These are phyloP conservation scores for Eupleurogrammus muticus DNA, from an alignment of 2,797 vertebrate species.

Conservation along the genomic window DNA sequence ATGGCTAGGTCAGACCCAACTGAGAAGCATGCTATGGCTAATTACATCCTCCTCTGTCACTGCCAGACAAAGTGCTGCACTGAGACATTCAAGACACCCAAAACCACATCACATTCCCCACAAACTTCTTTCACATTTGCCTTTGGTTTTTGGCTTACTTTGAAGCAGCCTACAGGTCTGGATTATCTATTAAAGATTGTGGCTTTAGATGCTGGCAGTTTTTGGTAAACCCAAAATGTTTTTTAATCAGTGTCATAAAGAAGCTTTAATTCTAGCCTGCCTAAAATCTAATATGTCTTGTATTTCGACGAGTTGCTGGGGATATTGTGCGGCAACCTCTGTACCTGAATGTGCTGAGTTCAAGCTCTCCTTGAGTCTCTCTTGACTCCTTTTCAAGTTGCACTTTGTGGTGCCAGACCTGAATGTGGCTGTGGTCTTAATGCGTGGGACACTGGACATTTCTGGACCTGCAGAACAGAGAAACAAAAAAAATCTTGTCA, in stretches of 20 bases:
- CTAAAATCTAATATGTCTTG: constrained; percentile 41
- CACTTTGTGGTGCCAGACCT: constrained; percentile 92
- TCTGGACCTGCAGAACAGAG: constrained; percentile 73
- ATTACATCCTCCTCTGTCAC: constrained; percentile 81
- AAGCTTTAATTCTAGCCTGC: constrained; percentile 38
- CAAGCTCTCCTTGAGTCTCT: constrained; percentile 88
- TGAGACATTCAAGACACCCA: constrained; percentile 72
- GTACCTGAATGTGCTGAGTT: constrained; percentile 91
- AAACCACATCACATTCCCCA: constrained; percentile 73
- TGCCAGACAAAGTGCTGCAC: constrained; percentile 73
- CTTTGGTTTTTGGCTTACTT: constrained; percentile 68
- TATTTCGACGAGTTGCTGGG: constrained; percentile 40
- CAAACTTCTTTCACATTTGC: constrained; percentile 75
- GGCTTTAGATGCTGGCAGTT: constrained; percentile 54
- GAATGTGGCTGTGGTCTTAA: constrained; percentile 94
- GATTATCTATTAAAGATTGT: constrained; percentile 57
- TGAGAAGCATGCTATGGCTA: constrained; percentile 77
- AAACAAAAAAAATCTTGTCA: constrained; percentile 15
- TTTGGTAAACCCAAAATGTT: constrained; percentile 59
- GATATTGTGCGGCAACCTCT: constrained; percentile 51
- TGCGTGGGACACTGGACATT: constrained; percentile 78
- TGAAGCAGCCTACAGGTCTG: constrained; percentile 69
- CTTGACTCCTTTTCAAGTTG: constrained; percentile 92
- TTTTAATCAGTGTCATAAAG: constrained; percentile 59
- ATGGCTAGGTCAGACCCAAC: constrained; percentile 72